These are phyloP conservation scores for Holocentrus rufus DNA, from an alignment of 2,797 vertebrate genomes.

Conservation along the genomic window DNA sequence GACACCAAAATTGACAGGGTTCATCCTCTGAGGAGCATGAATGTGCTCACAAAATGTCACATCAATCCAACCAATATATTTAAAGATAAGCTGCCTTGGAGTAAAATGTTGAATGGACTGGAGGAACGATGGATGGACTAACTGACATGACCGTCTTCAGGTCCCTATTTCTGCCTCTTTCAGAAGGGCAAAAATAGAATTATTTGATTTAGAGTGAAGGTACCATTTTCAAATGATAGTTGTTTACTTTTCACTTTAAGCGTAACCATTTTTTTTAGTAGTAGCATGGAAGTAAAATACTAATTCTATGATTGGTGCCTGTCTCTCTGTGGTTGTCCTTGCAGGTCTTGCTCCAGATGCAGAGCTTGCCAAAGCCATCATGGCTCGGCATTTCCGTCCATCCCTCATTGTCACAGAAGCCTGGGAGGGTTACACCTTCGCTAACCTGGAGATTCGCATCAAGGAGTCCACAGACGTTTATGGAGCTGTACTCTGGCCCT, in stretches of 20 bases:
- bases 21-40: too few relatives aligned
- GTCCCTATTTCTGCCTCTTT: too few relatives aligned
- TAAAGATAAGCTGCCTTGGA: too few relatives aligned
- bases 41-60: too few relatives aligned
- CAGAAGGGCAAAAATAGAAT: not conserved
- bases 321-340: slow-evolving; percentile 35
- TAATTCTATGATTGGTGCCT: not conserved
- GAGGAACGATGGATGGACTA: too few relatives aligned
- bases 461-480: slow-evolving; percentile 91
- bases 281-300: not conserved
- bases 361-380: slow-evolving; percentile 86
- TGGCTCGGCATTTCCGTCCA: slow-evolving; percentile 85
- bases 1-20: too few relatives aligned
- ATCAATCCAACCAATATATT: too few relatives aligned
- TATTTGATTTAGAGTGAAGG: not conserved
- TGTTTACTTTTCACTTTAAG: too few relatives aligned
- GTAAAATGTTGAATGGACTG: too few relatives aligned
- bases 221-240: not conserved
- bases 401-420: slow-evolving; percentile 75
- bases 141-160: too few relatives aligned
- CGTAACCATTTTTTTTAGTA: too few relatives aligned
- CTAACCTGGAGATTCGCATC: slow-evolving; percentile 89
- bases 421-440: slow-evolving; percentile 93
- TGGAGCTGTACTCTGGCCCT: slow-evolving; percentile 95
- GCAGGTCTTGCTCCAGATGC: slow-evolving; percentile 76